Evolutionary conservation across 2,113 vertebrate genomes (phyloP).

Genomic region (Coptodon rendalli): DNA sequence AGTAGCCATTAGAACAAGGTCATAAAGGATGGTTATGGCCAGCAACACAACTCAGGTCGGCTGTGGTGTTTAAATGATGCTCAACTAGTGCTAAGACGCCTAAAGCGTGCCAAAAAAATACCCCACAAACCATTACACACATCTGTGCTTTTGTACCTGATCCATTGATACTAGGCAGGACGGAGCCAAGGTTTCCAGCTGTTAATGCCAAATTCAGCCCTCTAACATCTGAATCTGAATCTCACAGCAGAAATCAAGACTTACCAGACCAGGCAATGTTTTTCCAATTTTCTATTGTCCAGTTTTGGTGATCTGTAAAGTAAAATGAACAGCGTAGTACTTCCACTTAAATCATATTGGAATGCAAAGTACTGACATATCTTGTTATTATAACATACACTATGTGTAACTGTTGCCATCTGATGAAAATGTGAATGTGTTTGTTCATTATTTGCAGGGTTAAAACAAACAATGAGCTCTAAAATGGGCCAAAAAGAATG

Average conservation of each 20-base stretch:
- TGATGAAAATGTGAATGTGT: neutral
- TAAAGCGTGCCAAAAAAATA: neutral
- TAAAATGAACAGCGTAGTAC: neutral
- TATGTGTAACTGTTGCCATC: neutral
- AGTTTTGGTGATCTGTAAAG: neutral
- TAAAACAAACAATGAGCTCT: neutral
- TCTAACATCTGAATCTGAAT: neutral
- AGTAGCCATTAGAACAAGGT: neutral
- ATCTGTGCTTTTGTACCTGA: neutral
- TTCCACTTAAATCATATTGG: neutral
- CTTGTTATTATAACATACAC: neutral
- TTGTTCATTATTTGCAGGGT: neutral
- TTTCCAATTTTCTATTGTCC: neutral
- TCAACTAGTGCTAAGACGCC: neutral
- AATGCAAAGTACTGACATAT: neutral
- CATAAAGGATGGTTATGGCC: neutral
- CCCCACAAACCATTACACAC: neutral
- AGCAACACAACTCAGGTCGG: neutral
- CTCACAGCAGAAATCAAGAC: neutral
- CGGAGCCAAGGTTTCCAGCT: neutral
- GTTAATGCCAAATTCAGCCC: fast-evolving
- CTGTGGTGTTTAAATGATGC: neutral
- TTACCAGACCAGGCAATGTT: neutral
- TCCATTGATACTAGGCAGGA: neutral
- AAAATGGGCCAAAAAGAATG: neutral